Evolutionary conservation across 2,113 vertebrate species (phyloP).

Genomic region (Himantopus leucocephalus): DNA sequence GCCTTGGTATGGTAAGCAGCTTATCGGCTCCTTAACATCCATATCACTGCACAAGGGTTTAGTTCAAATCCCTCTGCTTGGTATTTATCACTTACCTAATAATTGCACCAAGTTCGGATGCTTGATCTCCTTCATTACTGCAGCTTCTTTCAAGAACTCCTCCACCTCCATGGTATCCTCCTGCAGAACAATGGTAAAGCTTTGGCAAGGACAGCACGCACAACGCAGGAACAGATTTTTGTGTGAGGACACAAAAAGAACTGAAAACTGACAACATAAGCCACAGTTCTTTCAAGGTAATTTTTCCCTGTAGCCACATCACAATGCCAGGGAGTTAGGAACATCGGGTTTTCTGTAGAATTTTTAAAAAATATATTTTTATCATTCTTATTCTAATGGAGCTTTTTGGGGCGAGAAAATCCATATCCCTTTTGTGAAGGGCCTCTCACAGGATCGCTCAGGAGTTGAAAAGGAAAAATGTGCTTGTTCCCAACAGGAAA

Average conservation of each 20-base stretch:
- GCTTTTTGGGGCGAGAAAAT: slow-evolving; percentile 23
- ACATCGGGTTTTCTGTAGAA: not conserved
- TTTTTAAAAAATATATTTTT: not conserved
- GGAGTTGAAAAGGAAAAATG: not conserved
- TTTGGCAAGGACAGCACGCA: not conserved
- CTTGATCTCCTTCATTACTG: slow-evolving; percentile 99
- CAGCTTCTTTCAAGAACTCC: slow-evolving; percentile 96
- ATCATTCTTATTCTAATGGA: not conserved
- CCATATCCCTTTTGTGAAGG: slow-evolving; percentile 49
- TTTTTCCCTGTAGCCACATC: not conserved
- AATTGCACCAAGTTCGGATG: slow-evolving; percentile 97
- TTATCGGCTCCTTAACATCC: slow-evolving; percentile 41
- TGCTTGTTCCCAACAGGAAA: not conserved
- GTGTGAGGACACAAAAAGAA: not conserved
- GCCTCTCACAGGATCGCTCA: not conserved
- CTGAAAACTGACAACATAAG: not conserved
- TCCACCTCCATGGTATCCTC: slow-evolving; percentile 99
- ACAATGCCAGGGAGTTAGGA: not conserved
- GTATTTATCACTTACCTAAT: slow-evolving; percentile 81
- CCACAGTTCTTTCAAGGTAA: not conserved
- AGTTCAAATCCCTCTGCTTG: slow-evolving; percentile 3
- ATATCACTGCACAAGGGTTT: not conserved
- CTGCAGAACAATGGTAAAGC: slow-evolving; percentile 66
- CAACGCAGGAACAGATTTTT: not conserved
- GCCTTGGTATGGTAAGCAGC: not conserved